Conservation (phyloP, 2,888 invertebrate genomes). For the Drosophila neotestacea region DNA sequence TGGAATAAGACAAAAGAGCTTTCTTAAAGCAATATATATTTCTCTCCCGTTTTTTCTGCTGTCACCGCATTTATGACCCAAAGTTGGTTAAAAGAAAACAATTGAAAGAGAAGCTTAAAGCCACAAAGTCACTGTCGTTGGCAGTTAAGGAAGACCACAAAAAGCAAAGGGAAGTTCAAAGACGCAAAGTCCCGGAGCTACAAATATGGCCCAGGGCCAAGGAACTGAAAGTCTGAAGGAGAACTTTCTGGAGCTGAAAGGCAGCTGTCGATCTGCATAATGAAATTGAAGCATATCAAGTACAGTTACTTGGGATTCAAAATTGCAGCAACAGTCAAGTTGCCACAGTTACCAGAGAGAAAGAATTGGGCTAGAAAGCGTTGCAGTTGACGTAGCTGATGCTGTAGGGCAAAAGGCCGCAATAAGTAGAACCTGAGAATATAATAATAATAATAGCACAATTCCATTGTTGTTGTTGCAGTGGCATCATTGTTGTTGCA, state of each 20-base stretch:
- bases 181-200: constrained; percentile 13
- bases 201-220: constrained; percentile 15
- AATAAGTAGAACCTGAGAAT: constrained; percentile 70
- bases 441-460: constrained; percentile 46
- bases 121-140: constrained; percentile 19
- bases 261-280: constrained; percentile 72
- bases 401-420: constrained; percentile 61
- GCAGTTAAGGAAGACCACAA: constrained; percentile 26
- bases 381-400: constrained; percentile 13
- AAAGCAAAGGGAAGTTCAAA: background rate
- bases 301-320: constrained; percentile 59
- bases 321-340: constrained; percentile 26
- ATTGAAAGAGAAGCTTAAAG: constrained; percentile 21
- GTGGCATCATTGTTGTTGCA: constrained; percentile 1
- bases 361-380: constrained; percentile 38
- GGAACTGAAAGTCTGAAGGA: constrained; percentile 1
- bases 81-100: constrained; percentile 33
- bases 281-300: constrained; percentile 63
- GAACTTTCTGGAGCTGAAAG: constrained; percentile 27
- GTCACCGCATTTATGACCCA: constrained; percentile 28
- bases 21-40: constrained; percentile 33
- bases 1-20: constrained; percentile 32
- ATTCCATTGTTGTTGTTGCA: constrained; percentile 15
- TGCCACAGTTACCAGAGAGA: background rate
- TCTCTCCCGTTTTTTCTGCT: constrained; percentile 2